These are phyloP conservation scores for Brachynemurus nebulosus DNA, from an alignment of 2,888 invertebrate species.

Conservation along the genomic window DNA sequence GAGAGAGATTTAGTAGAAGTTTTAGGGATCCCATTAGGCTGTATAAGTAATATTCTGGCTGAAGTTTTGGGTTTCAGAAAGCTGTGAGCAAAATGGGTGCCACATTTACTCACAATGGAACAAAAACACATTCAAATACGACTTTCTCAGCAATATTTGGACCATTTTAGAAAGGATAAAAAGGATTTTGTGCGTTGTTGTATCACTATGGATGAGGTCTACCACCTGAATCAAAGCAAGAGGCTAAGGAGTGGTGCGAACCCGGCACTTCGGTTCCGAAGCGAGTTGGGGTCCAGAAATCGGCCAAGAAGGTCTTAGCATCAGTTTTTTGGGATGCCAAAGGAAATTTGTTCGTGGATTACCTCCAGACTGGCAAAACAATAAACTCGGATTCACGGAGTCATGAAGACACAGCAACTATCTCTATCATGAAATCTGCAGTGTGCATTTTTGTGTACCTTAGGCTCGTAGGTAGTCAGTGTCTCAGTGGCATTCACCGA, in stretches of 20 bases:
- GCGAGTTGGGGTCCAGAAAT: conserved; percentile 13
- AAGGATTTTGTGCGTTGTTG: conserved; percentile 11
- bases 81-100: too few species aligned
- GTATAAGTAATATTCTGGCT: background rate
- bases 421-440: too few species aligned
- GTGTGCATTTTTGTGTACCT: too few species aligned
- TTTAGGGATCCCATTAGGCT: background rate
- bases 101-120: too few species aligned
- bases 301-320: conserved; percentile 17
- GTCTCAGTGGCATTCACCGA: too few species aligned
- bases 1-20: too few species aligned
- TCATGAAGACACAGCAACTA: too few species aligned
- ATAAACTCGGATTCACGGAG: conserved; percentile 7
- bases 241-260: conserved; percentile 13
- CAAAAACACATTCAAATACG: too few species aligned
- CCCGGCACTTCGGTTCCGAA: conserved; percentile 15
- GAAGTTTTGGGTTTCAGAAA: background rate
- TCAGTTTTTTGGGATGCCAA: conserved; percentile 18
- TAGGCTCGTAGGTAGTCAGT: too few species aligned
- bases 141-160: background rate
- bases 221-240: conserved; percentile 18
- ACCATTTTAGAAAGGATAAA: background rate
- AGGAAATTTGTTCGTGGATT: conserved; percentile 13
- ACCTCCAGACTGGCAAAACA: conserved; percentile 14
- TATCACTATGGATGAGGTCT: conserved; percentile 19